A percentile compares a stretch with the other conserved stretches of the same genome.
These are phyloP conservation scores for Lanistes nyassanus DNA, from an alignment of 1,140 invertebrate genomes.

Conservation along the genomic window DNA sequence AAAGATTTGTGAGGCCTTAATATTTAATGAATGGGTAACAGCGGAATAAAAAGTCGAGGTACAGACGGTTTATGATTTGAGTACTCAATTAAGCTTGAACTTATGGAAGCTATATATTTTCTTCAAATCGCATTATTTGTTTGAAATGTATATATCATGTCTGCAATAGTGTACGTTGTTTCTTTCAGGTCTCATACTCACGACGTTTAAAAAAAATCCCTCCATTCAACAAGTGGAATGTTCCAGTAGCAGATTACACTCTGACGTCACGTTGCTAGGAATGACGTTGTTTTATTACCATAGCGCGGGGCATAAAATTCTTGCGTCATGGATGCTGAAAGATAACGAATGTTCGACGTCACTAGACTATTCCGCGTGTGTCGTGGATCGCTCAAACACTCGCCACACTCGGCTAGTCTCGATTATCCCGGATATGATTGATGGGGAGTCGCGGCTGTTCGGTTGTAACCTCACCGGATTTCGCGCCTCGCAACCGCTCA, in stretches of 20 bases:
- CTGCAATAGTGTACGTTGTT: no score
- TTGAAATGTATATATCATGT: no score
- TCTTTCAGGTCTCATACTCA: background rate
- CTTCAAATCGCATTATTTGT: no score
- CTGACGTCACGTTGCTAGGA: background rate
- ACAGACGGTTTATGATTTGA: no score
- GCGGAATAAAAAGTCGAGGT: no score
- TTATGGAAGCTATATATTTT: no score
- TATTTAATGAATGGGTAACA: no score
- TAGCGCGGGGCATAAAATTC: background rate
- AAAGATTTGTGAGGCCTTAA: no score
- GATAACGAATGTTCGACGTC: slow-evolving; percentile 1
- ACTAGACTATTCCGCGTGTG: background rate
- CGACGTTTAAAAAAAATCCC: background rate
- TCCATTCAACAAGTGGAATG: background rate
- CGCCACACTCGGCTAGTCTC: background rate
- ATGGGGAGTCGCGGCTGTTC: background rate
- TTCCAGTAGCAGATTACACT: background rate
- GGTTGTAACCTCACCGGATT: background rate
- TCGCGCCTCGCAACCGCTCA: no score
- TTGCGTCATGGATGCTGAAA: background rate
- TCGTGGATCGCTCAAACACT: background rate
- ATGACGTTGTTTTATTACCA: background rate
- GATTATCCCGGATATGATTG: background rate
- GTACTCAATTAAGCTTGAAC: no score